A percentile compares a stretch with the other conserved stretches of the same genome.
These are phyloP conservation scores for Drosophila mayri DNA, from an alignment of 1,140 invertebrate genomes.

Conservation along the genomic window DNA sequence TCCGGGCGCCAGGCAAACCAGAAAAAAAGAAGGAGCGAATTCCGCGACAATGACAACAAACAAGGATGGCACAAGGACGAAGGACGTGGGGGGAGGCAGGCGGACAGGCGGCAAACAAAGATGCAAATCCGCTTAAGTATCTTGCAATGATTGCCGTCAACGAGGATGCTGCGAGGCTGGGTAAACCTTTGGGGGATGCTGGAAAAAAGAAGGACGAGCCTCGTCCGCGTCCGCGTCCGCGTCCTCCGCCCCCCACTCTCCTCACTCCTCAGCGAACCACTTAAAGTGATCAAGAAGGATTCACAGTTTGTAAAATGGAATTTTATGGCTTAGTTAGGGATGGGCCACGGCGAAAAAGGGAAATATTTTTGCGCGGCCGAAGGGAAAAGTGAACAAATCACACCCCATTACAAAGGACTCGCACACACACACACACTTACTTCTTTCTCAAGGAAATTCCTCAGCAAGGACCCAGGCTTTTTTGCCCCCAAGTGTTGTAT, in stretches of 20 bases:
- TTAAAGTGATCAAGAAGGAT: constrained; percentile 85
- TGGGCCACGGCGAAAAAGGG: constrained; percentile 34
- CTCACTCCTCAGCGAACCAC: constrained; percentile 59
- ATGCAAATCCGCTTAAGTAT: constrained; percentile 84
- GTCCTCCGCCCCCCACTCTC: no score
- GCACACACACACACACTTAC: constrained; percentile 38
- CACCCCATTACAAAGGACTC: constrained; percentile 76
- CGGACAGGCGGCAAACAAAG: constrained; percentile 59
- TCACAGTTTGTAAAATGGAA: constrained; percentile 85
- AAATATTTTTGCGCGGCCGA: constrained; percentile 70
- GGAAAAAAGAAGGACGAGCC: constrained; percentile 8
- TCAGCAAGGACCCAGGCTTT: constrained; percentile 38
- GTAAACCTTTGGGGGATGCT: neutral
- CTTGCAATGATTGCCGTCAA: constrained; percentile 77
- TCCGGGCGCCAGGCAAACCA: constrained; percentile 29
- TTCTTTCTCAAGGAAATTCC: constrained; percentile 52
- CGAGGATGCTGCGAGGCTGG: constrained; percentile 18
- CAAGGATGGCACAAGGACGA: constrained; percentile 39
- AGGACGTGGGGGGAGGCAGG: neutral
- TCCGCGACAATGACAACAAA: constrained; percentile 74
- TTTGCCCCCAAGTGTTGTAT: constrained; percentile 10
- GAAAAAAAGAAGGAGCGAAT: constrained; percentile 6
- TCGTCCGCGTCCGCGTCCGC: neutral
- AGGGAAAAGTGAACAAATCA: constrained; percentile 81
- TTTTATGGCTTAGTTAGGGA: constrained; percentile 80